These are phyloP conservation scores for Melanchra persicariae DNA, from an alignment of 2,888 invertebrate species.

Conservation along the genomic window DNA sequence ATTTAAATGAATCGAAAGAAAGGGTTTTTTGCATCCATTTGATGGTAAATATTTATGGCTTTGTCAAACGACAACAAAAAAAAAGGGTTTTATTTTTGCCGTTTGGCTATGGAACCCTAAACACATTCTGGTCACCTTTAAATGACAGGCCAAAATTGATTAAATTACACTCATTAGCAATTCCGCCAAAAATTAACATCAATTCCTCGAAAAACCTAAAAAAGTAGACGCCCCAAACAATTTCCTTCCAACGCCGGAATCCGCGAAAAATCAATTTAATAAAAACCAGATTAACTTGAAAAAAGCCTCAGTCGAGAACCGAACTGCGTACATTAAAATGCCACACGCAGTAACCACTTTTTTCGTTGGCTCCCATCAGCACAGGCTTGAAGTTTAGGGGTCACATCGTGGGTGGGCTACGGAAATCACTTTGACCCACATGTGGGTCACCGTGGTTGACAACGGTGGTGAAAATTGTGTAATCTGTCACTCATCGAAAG, in stretches of 20 bases:
- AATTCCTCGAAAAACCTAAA: constrained; percentile 34
- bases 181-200: constrained; percentile 13
- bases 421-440: constrained; percentile 64
- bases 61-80: not conserved
- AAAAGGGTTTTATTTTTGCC: not conserved
- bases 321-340: constrained; percentile 60
- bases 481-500: constrained; percentile 30
- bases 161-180: constrained; percentile 15
- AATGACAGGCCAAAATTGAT: not conserved
- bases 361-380: constrained; percentile 57
- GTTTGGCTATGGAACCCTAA: not conserved
- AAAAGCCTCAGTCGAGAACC: constrained; percentile 53
- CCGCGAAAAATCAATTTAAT: constrained; percentile 64
- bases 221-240: constrained; percentile 37
- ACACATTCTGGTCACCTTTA: not conserved
- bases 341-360: constrained; percentile 63
- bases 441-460: constrained; percentile 52
- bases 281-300: constrained; percentile 65
- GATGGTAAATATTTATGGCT: not conserved
- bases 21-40: not conserved
- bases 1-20: too few species aligned
- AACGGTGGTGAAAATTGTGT: constrained; percentile 47
- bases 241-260: constrained; percentile 45
- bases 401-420: constrained; percentile 68
- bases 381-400: constrained; percentile 58